Evolutionary conservation across 2,113 vertebrate species (phyloP).

Genomic region (Eurystomus gularis): DNA sequence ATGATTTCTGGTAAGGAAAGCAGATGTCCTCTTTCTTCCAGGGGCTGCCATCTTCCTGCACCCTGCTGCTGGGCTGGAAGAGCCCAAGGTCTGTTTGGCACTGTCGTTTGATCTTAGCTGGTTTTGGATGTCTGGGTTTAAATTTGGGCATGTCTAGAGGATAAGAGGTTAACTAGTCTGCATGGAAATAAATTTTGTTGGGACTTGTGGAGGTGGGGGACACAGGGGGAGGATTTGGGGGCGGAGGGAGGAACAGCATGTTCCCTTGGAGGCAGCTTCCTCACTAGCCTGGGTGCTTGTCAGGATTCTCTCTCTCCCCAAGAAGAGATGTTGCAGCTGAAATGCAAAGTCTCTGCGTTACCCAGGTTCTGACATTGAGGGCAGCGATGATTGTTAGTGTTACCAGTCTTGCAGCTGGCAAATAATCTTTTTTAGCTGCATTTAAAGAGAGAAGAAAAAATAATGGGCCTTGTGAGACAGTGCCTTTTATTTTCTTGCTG

Average conservation of each 20-base stretch:
- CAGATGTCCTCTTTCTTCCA: fast-evolving
- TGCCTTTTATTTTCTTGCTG: background rate
- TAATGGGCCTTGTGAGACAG: background rate
- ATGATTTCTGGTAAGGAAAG: background rate
- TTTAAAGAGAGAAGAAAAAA: background rate
- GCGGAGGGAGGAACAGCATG: fast-evolving
- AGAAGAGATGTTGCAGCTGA: background rate
- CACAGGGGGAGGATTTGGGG: no score
- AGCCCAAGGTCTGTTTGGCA: background rate
- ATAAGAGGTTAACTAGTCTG: background rate
- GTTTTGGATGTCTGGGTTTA: background rate
- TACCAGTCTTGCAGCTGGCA: background rate
- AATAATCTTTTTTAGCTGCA: background rate
- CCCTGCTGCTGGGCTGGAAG: background rate
- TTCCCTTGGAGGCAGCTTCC: background rate
- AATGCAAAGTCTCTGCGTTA: background rate
- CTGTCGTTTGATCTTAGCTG: background rate
- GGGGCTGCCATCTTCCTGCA: background rate
- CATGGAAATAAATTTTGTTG: background rate
- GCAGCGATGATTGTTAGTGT: background rate
- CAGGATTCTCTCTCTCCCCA: background rate
- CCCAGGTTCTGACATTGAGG: background rate
- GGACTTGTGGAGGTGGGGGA: background rate
- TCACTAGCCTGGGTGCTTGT: background rate
- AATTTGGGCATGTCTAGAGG: background rate